Percentiles rank a stretch among this genome's conserved stretches.
Conservation (phyloP, 2,888 invertebrate species). For the Standfussiana lucernea region DNA sequence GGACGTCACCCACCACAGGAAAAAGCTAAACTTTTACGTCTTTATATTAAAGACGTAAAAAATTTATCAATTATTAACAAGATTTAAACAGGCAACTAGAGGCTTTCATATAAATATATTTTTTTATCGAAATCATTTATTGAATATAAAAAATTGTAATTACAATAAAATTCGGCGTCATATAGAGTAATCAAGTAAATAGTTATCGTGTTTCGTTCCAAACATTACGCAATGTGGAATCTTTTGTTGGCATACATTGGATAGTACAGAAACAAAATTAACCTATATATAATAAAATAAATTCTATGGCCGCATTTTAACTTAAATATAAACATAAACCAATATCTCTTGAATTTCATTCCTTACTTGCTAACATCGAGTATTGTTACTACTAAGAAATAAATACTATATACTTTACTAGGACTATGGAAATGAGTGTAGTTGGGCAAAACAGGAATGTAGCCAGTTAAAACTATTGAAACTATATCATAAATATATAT, state of each 20-base stretch:
- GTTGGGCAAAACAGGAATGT: slow-evolving; percentile 62
- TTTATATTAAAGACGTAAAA: too few relatives aligned
- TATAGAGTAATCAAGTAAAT: slow-evolving; percentile 45
- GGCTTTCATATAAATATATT: background rate
- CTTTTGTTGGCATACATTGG: slow-evolving; percentile 17
- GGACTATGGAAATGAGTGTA: slow-evolving; percentile 55
- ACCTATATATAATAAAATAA: slow-evolving; percentile 35
- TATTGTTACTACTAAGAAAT: slow-evolving; percentile 36
- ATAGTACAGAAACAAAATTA: slow-evolving; percentile 22
- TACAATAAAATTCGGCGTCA: slow-evolving; percentile 57
- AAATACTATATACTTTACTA: slow-evolving; percentile 37
- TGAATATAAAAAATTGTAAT: slow-evolving; percentile 65
- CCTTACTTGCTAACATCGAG: slow-evolving; percentile 41
- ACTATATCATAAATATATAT: slow-evolving; percentile 40
- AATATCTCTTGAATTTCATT: slow-evolving; percentile 46
- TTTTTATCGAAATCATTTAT: slow-evolving; percentile 60
- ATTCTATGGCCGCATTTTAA: slow-evolving; percentile 50
- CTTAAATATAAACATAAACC: slow-evolving; percentile 40
- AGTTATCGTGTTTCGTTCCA: slow-evolving; percentile 22
- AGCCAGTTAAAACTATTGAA: slow-evolving; percentile 54
- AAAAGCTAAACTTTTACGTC: background rate
- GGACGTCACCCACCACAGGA: background rate
- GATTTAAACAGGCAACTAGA: background rate
- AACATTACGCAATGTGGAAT: slow-evolving; percentile 16
- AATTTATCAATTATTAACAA: background rate